phyloP scores from a whole-genome alignment of 2,888 invertebrate genomes.

The Luperina testacea region DNA sequence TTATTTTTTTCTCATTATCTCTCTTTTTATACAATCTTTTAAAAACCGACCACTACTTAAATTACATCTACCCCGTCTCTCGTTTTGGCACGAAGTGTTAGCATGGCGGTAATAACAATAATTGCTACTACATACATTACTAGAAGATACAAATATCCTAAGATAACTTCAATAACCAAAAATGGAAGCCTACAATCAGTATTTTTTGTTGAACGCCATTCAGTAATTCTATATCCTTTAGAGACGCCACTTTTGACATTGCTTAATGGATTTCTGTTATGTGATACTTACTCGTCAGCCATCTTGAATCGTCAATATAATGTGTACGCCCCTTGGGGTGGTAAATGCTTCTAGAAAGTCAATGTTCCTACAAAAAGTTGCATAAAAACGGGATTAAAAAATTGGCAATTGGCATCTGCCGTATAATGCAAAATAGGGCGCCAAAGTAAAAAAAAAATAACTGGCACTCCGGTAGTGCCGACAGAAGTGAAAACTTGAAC shows the following conservation, averaged over 20 bases:
- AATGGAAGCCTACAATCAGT: constrained; percentile 1
- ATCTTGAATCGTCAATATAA: constrained; percentile 51
- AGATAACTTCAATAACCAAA: constrained; percentile 1
- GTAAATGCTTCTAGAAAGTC: constrained; percentile 43
- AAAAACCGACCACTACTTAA: neutral
- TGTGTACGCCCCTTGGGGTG: constrained; percentile 30
- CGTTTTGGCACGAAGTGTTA: neutral
- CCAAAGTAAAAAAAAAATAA: neutral
- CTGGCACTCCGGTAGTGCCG: too few relatives aligned
- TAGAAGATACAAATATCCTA: constrained; percentile 4
- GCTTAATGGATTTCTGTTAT: constrained; percentile 68
- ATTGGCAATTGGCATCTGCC: constrained; percentile 37
- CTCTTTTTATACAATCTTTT: neutral
- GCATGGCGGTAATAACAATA: neutral
- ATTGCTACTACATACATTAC: neutral
- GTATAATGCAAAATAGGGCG: neutral
- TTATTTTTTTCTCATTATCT: too few relatives aligned
- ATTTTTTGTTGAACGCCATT: constrained; percentile 55
- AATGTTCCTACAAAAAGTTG: constrained; percentile 5
- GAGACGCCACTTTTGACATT: constrained; percentile 61
- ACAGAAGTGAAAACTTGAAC: too few relatives aligned
- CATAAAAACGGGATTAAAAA: constrained; percentile 11
- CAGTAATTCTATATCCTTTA: constrained; percentile 61
- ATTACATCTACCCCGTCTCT: neutral
- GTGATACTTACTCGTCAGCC: constrained; percentile 55